Conservation (phyloP, 2,113 vertebrate species). For the Pristiophorus japonicus region DNA sequence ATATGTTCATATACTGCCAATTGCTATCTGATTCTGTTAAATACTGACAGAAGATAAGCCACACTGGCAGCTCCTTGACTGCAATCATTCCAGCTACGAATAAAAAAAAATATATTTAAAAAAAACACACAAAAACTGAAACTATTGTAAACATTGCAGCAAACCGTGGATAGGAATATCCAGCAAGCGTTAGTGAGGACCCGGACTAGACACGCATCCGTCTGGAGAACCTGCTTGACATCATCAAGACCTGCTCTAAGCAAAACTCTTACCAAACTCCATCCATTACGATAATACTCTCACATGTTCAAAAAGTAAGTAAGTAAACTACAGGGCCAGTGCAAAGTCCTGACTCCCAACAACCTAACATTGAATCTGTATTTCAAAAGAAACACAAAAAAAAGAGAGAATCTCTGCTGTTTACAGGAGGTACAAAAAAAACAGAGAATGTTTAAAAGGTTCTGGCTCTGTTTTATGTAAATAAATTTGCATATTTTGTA, state of each 20-base stretch:
- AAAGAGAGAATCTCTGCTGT: constrained; percentile 83
- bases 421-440: constrained; percentile 74
- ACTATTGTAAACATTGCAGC: constrained; percentile 55
- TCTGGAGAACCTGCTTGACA: constrained; percentile 30
- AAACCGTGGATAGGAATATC: constrained; percentile 42
- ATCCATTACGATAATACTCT: constrained; percentile 13
- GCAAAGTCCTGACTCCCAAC: constrained; percentile 27
- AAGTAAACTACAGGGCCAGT: constrained; percentile 28
- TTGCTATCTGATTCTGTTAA: constrained; percentile 66
- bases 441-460: constrained; percentile 89
- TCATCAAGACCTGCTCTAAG: constrained; percentile 27
- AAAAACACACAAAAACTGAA: constrained; percentile 43
- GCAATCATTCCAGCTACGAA: constrained; percentile 71
- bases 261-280: constrained; percentile 28
- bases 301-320: constrained; percentile 4
- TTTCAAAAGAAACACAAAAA: constrained; percentile 18
- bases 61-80: constrained; percentile 78
- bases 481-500: constrained; percentile 99
- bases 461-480: constrained; percentile 96
- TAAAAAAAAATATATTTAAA: constrained; percentile 42
- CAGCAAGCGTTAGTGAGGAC: constrained; percentile 48
- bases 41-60: constrained; percentile 65
- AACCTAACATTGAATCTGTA: constrained; percentile 2
- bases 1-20: constrained; percentile 80
- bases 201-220: not conserved